A percentile compares a stretch with the other conserved stretches of the same genome.
Conservation (phyloP, 1,140 invertebrate species). For the Cataglyphis hispanica region DNA sequence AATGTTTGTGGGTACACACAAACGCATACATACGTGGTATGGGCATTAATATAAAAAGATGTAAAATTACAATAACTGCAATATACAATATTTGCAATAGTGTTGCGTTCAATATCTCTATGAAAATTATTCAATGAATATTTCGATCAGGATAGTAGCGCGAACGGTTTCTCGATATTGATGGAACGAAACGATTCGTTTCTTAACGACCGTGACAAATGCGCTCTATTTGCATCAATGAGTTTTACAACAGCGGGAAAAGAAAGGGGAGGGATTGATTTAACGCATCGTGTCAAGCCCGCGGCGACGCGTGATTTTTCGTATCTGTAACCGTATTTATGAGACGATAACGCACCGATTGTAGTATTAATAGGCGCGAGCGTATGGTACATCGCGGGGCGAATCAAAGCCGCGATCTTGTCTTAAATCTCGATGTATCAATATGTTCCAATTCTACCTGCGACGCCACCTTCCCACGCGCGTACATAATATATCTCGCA, state of each 20-base stretch:
- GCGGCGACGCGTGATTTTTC: slow-evolving; percentile 64
- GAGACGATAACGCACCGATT: slow-evolving; percentile 67
- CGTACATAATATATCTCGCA: slow-evolving; percentile 43
- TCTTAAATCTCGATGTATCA: slow-evolving; percentile 75
- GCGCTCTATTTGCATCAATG: slow-evolving; percentile 55
- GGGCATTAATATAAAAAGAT: not conserved
- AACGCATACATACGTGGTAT: not conserved
- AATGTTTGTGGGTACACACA: slow-evolving; percentile 16
- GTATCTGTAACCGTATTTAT: slow-evolving; percentile 74
- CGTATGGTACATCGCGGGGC: slow-evolving; percentile 44
- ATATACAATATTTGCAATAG: not conserved
- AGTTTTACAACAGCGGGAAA: slow-evolving; percentile 18
- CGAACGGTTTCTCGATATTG: slow-evolving; percentile 38
- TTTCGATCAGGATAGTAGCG: not conserved
- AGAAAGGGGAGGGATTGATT: slow-evolving; percentile 64
- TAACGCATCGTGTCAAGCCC: slow-evolving; percentile 49
- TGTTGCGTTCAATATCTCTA: not conserved
- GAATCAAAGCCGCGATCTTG: slow-evolving; percentile 73
- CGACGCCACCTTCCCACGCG: slow-evolving; percentile 75
- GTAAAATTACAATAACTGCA: slow-evolving; percentile 1
- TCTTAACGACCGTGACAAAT: slow-evolving; percentile 63
- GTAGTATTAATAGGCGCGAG: slow-evolving; percentile 69
- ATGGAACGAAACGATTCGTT: slow-evolving; percentile 42
- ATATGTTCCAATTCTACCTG: slow-evolving; percentile 73
- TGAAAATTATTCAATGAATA: slow-evolving; percentile 25